These are phyloP conservation scores for Drosophila merina DNA, from an alignment of 2,888 invertebrate genomes.

Conservation along the genomic window DNA sequence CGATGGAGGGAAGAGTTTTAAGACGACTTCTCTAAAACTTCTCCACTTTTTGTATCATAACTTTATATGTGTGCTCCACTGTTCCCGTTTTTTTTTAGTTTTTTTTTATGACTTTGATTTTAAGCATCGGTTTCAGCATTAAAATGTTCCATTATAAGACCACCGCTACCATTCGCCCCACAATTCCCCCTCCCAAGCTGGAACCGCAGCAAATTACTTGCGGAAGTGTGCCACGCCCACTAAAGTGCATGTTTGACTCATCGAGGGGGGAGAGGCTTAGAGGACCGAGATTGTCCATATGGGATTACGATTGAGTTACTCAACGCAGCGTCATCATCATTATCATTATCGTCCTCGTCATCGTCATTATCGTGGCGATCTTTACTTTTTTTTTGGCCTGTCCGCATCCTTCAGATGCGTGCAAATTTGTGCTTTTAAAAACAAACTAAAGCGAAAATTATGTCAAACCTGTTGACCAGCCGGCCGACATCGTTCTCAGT, in stretches of 20 bases:
- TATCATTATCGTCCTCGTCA: slow-evolving; percentile 43
- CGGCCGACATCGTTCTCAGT: slow-evolving; percentile 22
- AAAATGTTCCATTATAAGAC: slow-evolving; percentile 73
- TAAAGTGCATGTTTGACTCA: slow-evolving; percentile 52
- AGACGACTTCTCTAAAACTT: neutral
- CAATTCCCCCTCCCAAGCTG: slow-evolving; percentile 17
- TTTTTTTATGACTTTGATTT: slow-evolving; percentile 64
- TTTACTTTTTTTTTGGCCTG: slow-evolving; percentile 7
- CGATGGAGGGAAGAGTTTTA: slow-evolving; percentile 33
- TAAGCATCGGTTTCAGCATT: slow-evolving; percentile 75
- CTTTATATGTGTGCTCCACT: slow-evolving; percentile 7
- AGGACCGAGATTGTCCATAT: slow-evolving; percentile 34
- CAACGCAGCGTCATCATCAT: slow-evolving; percentile 50
- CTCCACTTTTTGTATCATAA: neutral
- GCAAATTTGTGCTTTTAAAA: slow-evolving; percentile 73
- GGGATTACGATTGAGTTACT: slow-evolving; percentile 64
- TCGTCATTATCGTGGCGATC: slow-evolving; percentile 15
- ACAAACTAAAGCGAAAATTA: slow-evolving; percentile 76
- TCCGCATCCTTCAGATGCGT: slow-evolving; percentile 54
- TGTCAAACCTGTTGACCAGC: slow-evolving; percentile 71
- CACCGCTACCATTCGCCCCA: slow-evolving; percentile 25
- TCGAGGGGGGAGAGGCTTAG: neutral
- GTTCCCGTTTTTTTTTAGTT: slow-evolving; percentile 3
- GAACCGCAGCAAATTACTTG: slow-evolving; percentile 70
- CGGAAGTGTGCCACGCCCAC: slow-evolving; percentile 77